Base-by-base conservation (phyloP, 2,113 vertebrate species). In the Delphinus delphis region DNA sequence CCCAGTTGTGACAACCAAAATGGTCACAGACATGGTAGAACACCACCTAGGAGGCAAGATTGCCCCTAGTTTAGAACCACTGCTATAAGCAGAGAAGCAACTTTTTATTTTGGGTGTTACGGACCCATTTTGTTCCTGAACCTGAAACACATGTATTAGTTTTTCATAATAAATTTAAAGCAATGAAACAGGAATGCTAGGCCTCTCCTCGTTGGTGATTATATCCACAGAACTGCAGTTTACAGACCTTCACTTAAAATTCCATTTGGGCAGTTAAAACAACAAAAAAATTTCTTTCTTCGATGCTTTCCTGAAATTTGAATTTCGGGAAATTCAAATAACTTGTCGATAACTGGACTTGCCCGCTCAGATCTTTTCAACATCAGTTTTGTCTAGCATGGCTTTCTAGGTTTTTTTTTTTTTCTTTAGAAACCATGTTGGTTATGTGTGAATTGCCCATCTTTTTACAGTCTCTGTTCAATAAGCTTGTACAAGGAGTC, bases 351-450 rank as follows among this genome's bases (percentile, higher is more conserved):
- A 71, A 93, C n/a, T 88, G 77, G 26, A 94, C 70, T 77, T 74
- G n/a, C 85, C 93, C 89, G 93, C 88, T 97, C 81, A 91, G 8
- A 63, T 96, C 31, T 90, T 96, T 73, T 89, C 91, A 93, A 44
- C 53, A 53, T 89, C 65, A 82, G 58, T 88, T 96, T 97, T 74
- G 31, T 97, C 97, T 98, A 92, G 93, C 89, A 28, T 85, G 89
- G 20, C 63, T 33, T 53, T 10, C 2, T 41, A 53, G 15, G n/a
- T 23, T 6, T 14, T 91, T 96, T 62, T 41, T 96, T 88, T 62
- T 41, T 60, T 85, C 83, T 90, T 86, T 97, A 74, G 31, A 97
- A 98, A 92, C 91, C 62, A 63, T 81, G 26, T 88, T 97, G 88
- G 58, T 93, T 95, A 96, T 89, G 84, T 90, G 94, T 93, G 89